These are phyloP conservation scores for Enteromius mattozi DNA, from an alignment of 2,797 vertebrate genomes.

Conservation along the genomic window DNA sequence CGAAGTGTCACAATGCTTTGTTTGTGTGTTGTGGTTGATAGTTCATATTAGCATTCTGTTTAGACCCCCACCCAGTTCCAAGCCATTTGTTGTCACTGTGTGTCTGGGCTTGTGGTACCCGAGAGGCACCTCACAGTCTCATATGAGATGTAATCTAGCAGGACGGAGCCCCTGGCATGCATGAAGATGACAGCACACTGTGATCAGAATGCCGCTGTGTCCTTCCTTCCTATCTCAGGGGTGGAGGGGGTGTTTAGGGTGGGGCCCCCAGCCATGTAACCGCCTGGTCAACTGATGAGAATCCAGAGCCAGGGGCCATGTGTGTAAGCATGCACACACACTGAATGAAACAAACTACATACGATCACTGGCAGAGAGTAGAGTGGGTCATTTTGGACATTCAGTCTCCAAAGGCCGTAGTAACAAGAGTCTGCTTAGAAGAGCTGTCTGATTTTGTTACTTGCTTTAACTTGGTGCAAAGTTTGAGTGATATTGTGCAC, in stretches of 20 bases:
- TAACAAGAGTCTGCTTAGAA: neutral
- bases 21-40: constrained; percentile 17
- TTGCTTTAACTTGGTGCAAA: neutral
- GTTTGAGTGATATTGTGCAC: neutral
- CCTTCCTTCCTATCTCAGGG: neutral
- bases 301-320: constrained; percentile 8
- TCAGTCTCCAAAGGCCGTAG: constrained; percentile 22
- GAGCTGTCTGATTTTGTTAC: neutral
- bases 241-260: neutral
- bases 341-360: neutral
- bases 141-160: constrained; percentile 43
- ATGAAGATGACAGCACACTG: constrained; percentile 26
- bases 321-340: neutral
- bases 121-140: constrained; percentile 23
- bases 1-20: neutral
- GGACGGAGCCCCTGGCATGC: constrained; percentile 10
- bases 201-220: constrained; percentile 24
- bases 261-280: neutral
- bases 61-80: constrained; percentile 24
- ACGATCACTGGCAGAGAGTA: neutral
- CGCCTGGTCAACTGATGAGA: constrained; percentile 23
- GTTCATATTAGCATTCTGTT: constrained; percentile 40
- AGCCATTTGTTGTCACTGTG: constrained; percentile 43
- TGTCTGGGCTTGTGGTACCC: constrained; percentile 16
- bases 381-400: constrained; percentile 8